phyloP scores from a whole-genome alignment of 2,888 invertebrate genomes.

The Caenorhabditis afra region DNA sequence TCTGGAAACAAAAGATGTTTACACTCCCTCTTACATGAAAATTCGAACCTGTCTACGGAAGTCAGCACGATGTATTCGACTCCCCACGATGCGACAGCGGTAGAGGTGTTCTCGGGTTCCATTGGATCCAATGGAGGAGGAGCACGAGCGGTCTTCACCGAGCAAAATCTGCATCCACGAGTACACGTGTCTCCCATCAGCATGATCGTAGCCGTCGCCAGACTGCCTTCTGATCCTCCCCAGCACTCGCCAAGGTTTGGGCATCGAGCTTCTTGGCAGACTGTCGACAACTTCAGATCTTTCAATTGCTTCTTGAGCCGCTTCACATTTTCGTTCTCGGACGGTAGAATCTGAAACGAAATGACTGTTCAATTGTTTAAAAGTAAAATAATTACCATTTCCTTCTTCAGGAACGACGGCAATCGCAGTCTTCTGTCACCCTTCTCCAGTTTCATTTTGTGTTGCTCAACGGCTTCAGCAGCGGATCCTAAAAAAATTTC shows the following conservation, averaged over 20 bases:
- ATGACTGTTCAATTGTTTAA: not conserved
- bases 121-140: conserved; percentile 92
- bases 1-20: conserved; percentile 80
- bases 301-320: conserved; percentile 77
- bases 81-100: conserved; percentile 93
- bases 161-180: conserved; percentile 94
- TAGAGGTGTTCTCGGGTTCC: conserved; percentile 94
- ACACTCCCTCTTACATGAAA: not conserved
- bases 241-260: conserved; percentile 89
- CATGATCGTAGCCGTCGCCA: conserved; percentile 99
- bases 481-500: conserved; percentile 50
- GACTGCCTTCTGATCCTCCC: conserved; percentile 89
- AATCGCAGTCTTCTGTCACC: conserved; percentile 74
- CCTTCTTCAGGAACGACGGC: conserved; percentile 79
- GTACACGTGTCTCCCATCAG: conserved; percentile 99
- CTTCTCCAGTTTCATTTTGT: conserved; percentile 70
- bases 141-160: conserved; percentile 92
- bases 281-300: conserved; percentile 77
- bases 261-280: conserved; percentile 79
- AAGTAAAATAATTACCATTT: conserved; percentile 58
- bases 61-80: conserved; percentile 97
- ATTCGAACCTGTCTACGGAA: conserved; percentile 89
- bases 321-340: conserved; percentile 72
- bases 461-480: conserved; percentile 67
- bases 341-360: conserved; percentile 61